These are phyloP conservation scores for Coccyzus lansbergi DNA, from an alignment of 2,797 vertebrate genomes.

Conservation along the genomic window DNA sequence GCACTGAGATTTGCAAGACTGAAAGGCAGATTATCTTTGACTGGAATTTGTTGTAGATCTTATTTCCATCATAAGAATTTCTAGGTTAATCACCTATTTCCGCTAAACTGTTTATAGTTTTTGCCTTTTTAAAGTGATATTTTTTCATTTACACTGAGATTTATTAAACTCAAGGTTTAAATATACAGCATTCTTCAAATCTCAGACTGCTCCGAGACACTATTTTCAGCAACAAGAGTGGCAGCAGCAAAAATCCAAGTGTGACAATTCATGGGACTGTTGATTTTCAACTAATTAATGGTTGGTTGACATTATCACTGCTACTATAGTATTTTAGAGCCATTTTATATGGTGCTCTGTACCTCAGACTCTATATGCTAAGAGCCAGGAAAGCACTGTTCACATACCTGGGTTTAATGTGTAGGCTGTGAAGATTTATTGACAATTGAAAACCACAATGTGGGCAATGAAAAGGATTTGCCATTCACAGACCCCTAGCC, in stretches of 20 bases:
- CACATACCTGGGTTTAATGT: background rate
- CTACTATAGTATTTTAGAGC: background rate
- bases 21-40: background rate
- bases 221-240: conserved; percentile 35
- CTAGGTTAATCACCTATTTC: background rate
- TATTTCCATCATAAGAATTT: background rate
- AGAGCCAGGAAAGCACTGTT: background rate
- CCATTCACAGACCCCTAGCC: background rate
- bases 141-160: conserved; percentile 26
- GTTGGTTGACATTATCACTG: background rate
- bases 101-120: background rate
- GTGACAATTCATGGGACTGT: background rate
- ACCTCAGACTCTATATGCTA: background rate
- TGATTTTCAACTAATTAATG: background rate
- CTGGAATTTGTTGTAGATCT: background rate
- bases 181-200: conserved; percentile 1
- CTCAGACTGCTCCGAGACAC: conserved; percentile 25
- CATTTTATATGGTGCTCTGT: background rate
- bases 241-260: conserved; percentile 1
- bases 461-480: background rate
- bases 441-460: background rate
- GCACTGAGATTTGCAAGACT: background rate
- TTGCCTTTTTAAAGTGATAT: background rate
- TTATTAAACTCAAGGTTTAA: conserved; percentile 53
- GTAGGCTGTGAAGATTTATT: background rate